Conservation (phyloP, 2,113 vertebrate genomes). For the Zapornia atra region DNA sequence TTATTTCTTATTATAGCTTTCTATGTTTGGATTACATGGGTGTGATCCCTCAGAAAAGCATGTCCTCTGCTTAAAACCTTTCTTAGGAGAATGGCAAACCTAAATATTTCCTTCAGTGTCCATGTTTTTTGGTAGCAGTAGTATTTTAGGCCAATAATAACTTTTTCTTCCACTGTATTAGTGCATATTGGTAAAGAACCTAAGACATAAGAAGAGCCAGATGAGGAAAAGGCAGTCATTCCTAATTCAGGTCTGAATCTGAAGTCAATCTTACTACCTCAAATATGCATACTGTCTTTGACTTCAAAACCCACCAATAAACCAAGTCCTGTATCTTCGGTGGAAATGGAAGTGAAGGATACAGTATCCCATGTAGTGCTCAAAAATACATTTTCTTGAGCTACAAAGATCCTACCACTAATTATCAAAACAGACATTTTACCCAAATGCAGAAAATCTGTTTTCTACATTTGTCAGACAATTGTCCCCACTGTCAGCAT, state of each 20-base stretch:
- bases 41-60: background rate
- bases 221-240: background rate
- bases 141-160: background rate
- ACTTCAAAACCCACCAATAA: background rate
- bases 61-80: background rate
- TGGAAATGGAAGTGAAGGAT: background rate
- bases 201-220: background rate
- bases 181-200: background rate
- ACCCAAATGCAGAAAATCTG: background rate
- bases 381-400: background rate
- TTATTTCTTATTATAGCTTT: background rate
- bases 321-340: background rate
- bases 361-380: background rate
- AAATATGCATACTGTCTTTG: background rate
- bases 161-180: background rate
- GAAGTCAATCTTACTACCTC: background rate
- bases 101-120: background rate
- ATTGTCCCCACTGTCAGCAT: background rate
- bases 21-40: background rate
- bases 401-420: background rate
- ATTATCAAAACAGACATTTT: background rate
- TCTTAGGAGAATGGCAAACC: background rate
- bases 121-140: background rate
- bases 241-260: background rate
- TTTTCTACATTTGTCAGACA: background rate